A percentile compares a stretch with the other conserved stretches of the same genome.
Conservation (phyloP, 2,797 vertebrate species). For the Acanthornis magna region DNA sequence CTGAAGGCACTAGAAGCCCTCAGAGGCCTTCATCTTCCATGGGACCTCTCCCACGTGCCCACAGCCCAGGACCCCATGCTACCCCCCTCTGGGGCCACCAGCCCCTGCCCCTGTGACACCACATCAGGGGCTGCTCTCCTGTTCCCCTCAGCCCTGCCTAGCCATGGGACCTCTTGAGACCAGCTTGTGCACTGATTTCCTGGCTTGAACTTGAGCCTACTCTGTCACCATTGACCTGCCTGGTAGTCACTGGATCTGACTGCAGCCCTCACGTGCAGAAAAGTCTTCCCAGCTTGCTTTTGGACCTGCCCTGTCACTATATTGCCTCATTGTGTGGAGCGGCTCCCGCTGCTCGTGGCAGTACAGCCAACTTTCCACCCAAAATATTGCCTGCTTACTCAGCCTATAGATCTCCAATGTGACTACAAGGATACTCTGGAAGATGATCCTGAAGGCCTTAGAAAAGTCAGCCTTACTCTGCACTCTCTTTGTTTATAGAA, state of each 20-base stretch:
- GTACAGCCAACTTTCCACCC: not conserved
- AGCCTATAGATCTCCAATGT: not conserved
- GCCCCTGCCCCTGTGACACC: not conserved
- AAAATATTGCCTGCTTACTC: not conserved
- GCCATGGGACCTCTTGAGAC: not conserved
- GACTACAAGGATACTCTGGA: not conserved
- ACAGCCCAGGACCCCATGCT: not conserved
- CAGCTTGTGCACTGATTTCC: not conserved
- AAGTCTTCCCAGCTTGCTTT: not conserved
- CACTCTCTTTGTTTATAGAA: not conserved
- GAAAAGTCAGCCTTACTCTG: not conserved
- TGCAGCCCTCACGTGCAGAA: not conserved
- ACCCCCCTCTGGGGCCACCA: accelerated
- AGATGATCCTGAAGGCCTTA: not conserved
- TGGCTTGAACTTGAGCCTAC: not conserved
- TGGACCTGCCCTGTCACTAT: not conserved
- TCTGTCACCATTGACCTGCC: not conserved
- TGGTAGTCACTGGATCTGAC: not conserved
- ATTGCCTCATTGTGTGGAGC: too few species aligned
- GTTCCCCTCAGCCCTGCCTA: not conserved
- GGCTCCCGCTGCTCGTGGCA: too few species aligned
- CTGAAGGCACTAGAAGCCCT: not conserved
- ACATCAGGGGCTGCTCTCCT: not conserved
- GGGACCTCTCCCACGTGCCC: not conserved
- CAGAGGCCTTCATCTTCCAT: not conserved